Conservation (phyloP, 2,113 vertebrate species). For the Oreochromis spilurus region DNA sequence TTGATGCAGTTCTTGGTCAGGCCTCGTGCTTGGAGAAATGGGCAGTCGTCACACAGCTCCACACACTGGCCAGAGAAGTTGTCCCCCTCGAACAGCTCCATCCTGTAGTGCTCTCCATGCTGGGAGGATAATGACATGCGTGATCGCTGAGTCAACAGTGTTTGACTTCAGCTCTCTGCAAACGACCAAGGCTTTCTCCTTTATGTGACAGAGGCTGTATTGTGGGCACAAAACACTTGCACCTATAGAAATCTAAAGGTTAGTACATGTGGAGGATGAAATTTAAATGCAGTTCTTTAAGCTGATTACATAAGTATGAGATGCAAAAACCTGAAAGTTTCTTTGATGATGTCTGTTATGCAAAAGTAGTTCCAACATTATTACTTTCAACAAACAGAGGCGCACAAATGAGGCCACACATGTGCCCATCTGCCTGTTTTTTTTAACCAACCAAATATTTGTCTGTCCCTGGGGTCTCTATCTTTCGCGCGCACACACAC, state of each 20-base stretch:
- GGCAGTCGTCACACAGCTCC: constrained; percentile 85
- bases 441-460: constrained; percentile 16
- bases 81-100: constrained; percentile 83
- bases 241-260: constrained; percentile 16
- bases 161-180: not conserved
- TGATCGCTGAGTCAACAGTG: constrained; percentile 5
- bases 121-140: constrained; percentile 47
- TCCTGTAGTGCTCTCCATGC: constrained; percentile 86
- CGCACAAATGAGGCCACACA: not conserved
- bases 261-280: not conserved
- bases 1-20: constrained; percentile 84
- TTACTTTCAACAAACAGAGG: not conserved
- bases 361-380: not conserved
- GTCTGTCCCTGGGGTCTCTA: not conserved
- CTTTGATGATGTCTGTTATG: not conserved
- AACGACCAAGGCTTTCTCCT: not conserved
- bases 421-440: not conserved
- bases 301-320: not conserved
- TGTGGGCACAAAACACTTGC: not conserved
- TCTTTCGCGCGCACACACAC: not conserved
- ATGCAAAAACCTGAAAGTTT: not conserved
- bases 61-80: constrained; percentile 82
- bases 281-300: not conserved
- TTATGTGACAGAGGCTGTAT: not conserved
- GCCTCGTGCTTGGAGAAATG: constrained; percentile 83